Evolutionary conservation across 2,113 vertebrate species (phyloP).

Genomic region (Tyto alba): DNA sequence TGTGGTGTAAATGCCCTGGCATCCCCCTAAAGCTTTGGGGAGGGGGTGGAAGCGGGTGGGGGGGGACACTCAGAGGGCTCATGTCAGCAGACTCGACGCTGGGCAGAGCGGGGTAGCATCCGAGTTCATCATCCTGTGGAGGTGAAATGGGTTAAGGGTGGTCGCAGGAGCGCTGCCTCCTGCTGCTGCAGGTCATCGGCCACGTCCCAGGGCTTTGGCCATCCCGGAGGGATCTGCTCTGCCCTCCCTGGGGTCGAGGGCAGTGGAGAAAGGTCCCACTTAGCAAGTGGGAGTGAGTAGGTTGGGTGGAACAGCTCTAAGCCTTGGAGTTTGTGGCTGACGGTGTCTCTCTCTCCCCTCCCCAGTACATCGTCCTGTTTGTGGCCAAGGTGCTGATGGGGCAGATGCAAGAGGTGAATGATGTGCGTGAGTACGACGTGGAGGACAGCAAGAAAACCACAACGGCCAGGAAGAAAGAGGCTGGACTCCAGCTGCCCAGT

Average conservation of each 20-base stretch:
- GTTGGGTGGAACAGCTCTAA: rapidly evolving
- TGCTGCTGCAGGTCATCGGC: rapidly evolving
- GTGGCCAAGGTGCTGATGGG: slow-evolving; percentile 88
- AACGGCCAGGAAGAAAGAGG: background rate
- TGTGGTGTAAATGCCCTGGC: background rate
- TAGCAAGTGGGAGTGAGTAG: rapidly evolving
- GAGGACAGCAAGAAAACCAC: slow-evolving; percentile 47
- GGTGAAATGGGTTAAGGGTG: rapidly evolving
- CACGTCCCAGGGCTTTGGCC: background rate
- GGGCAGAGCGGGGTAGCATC: background rate
- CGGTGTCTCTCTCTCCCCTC: background rate
- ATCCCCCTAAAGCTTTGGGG: background rate
- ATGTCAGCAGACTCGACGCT: rapidly evolving
- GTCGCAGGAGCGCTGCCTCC: background rate
- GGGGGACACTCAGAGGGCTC: background rate
- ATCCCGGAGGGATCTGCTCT: background rate
- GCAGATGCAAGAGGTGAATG: slow-evolving; percentile 86
- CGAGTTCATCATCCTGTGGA: rapidly evolving
- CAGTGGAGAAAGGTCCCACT: rapidly evolving
- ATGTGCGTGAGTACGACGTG: slow-evolving; percentile 87
- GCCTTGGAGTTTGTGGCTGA: background rate
- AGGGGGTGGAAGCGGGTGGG: background rate
- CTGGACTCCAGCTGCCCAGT: background rate
- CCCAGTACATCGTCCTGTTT: slow-evolving; percentile 90
- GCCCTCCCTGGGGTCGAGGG: background rate